Base-by-base conservation (phyloP, 2,888 invertebrate genomes). In the Lampropteryx suffumata region DNA sequence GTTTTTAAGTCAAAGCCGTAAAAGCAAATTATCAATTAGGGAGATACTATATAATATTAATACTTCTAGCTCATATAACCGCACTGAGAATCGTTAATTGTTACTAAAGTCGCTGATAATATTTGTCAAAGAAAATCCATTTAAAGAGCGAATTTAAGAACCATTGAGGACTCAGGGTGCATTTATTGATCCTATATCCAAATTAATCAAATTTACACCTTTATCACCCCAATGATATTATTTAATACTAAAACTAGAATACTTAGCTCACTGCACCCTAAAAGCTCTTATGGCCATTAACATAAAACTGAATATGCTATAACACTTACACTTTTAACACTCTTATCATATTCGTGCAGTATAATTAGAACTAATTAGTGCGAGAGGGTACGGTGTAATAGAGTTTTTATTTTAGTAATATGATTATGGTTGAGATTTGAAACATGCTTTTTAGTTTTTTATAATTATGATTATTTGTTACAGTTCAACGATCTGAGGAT, bases 331-430 rank as follows among this genome's bases (percentile, higher is more conserved):
- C 49, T 51, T 50, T 56, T 56, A 56, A 58, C 54, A 57, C 54
- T 49, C 59, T 62, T 62, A 62, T 59, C 57, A 57, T 55, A 50
- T 48, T 45, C 57, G 42, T 50, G 53, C 61, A 52, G 51, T 28
- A 48, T 57, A 59, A 61, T 62, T 62, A 56, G 59, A 59, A 50
- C 57, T 62, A 59, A 62, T 62, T 62, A 59, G 56, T 39, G 54
- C 46, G 54, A 35, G 55, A 41, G 48, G 28, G 28, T 36, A 30
- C 12, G 7, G 26, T 32, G 39, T 9, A 26, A 24, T 35, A 30
- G 4, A 24, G 24, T 37, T 35, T 50, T 47, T 52, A 42, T 43
- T 46, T 46, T 33, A 14, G 26, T 50, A 33, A 50, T 39, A 32
- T 24, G 30, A 32, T 14, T 35, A 40, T 40, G 11, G 24, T 24